Evolutionary conservation across 2,797 vertebrate genomes (phyloP).

Genomic region (Mico argentatus): DNA sequence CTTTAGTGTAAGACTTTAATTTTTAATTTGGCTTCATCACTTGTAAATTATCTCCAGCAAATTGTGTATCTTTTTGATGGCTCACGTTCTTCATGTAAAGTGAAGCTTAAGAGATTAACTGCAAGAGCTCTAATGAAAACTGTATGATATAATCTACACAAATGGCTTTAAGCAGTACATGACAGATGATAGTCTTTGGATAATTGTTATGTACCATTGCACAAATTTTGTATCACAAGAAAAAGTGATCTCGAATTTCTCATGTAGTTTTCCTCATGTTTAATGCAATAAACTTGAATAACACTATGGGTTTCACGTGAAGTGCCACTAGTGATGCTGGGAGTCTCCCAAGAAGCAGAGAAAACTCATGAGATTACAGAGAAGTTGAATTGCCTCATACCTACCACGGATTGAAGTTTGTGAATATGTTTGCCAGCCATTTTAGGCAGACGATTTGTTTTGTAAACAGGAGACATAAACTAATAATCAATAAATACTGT

Average conservation of each 20-base stretch:
- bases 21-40: background rate
- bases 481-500: background rate
- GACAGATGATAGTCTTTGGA: background rate
- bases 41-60: background rate
- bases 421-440: background rate
- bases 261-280: background rate
- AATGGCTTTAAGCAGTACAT: background rate
- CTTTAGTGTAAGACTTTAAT: background rate
- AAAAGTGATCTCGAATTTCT: background rate
- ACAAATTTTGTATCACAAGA: background rate
- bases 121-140: background rate
- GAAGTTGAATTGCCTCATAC: background rate
- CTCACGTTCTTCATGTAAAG: background rate
- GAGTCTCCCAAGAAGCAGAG: background rate
- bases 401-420: background rate
- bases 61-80: background rate
- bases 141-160: background rate
- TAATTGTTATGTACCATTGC: background rate
- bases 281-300: background rate
- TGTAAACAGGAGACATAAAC: background rate
- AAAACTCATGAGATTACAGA: background rate
- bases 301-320: background rate
- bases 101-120: background rate
- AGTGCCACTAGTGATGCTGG: background rate
- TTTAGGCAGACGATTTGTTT: background rate